Evolutionary conservation across 2,888 invertebrate genomes (phyloP), one percentile per base, ranked within the genome.

Genomic region (Fabriciana adippe): DNA sequence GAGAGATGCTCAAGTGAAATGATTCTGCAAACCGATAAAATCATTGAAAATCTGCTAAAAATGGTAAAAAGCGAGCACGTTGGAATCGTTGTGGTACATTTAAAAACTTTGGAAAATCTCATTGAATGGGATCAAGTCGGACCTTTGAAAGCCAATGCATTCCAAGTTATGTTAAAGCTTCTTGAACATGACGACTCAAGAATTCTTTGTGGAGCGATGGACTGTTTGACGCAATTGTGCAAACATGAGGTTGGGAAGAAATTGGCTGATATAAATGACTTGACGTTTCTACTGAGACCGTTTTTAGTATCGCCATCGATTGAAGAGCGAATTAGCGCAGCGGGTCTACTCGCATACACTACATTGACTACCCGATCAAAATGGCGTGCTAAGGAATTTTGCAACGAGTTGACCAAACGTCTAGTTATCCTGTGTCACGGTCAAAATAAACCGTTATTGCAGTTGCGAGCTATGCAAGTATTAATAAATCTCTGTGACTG

Each of bases 401-500:
- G 79, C 51, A 69, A 66, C 8, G 83, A 85, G 1, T 67, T 92
- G 2, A 85, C 86, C 0, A 83, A 77, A 48, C 76, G 76, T 1
- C 74, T 92, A 3, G 81, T 89, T 0, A 45, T 69, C 0, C 75
- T 91, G 3, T 84, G 84, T 55, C 70, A 77, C 3, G 67, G 73
- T 1, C 81, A 81, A 0, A 86, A 82, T 67, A 79, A 76, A 2
- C 90, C 91, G 0, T n/a, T 83, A 8, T 66, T 92, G 1, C 92
- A 92, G 65, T 41, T 88, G 5, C 70, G 81, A 16, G 75, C 81
- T 2, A 82, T 92, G 80, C 89, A 90, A 68, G 84, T 88, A 0
- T 69, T 92, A 47, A 86, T 90, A 6, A 92, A 92, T 72, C 74
- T 92, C 0, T 88, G 90, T 78, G 92, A 92, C 59, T 85, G 84